Percentiles rank a stretch among this genome's conserved stretches.
phyloP scores from a whole-genome alignment of 2,113 vertebrate genomes.

The Typhlomys cinereus region DNA sequence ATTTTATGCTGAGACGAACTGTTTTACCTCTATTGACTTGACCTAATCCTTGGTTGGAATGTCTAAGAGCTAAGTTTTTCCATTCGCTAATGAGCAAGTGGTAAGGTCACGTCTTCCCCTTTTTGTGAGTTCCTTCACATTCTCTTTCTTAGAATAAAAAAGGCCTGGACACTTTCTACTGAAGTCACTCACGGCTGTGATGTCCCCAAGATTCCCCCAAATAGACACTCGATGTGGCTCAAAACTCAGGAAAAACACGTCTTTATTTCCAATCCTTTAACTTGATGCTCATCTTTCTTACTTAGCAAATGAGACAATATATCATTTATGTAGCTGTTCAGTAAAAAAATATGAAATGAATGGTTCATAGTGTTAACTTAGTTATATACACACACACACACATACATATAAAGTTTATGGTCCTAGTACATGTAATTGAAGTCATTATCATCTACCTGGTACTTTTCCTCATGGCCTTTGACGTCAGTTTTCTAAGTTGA shows the following conservation, averaged over 20 bases:
- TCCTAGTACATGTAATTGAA: not conserved
- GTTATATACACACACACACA: no score
- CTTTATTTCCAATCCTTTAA: conserved; percentile 4
- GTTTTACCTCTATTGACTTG: conserved; percentile 11
- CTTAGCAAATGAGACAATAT: not conserved
- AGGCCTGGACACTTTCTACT: conserved; percentile 38
- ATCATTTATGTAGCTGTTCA: not conserved
- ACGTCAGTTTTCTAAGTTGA: conserved; percentile 21
- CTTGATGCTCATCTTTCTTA: not conserved
- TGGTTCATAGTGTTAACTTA: not conserved
- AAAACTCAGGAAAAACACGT: not conserved
- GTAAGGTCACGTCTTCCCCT: conserved; percentile 17
- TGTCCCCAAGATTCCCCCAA: not conserved
- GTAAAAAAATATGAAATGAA: conserved; percentile 29
- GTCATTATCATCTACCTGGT: conserved; percentile 10
- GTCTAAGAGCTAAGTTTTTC: not conserved
- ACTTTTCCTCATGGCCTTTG: conserved; percentile 21
- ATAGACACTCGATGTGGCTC: conserved; percentile 9
- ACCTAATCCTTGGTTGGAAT: not conserved
- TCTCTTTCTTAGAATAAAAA: conserved; percentile 64
- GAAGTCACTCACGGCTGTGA: not conserved
- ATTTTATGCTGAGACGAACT: not conserved
- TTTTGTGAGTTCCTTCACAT: conserved; percentile 1
- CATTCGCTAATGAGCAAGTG: not conserved
- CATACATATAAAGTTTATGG: not conserved